Evolutionary conservation across 2,797 vertebrate genomes (phyloP).

Genomic region (Enteromius unitaeniatus): DNA sequence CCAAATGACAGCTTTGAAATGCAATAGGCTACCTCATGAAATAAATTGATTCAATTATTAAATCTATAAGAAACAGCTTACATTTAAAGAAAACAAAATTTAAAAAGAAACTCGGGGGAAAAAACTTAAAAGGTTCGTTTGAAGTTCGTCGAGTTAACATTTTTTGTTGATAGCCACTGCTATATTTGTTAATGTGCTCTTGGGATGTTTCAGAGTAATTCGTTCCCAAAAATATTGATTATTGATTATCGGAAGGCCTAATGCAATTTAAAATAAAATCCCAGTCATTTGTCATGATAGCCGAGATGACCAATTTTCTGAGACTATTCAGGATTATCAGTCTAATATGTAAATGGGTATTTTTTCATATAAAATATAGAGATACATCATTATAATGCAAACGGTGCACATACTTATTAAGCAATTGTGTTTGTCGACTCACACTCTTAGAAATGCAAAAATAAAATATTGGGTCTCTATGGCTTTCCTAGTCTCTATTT

Average conservation of each 20-base stretch:
- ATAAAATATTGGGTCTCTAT: conserved; percentile 72
- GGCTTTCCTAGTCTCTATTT: conserved; percentile 60
- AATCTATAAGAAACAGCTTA: background rate
- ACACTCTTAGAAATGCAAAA: conserved; percentile 64
- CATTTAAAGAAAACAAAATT: background rate
- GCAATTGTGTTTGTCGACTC: conserved; percentile 41
- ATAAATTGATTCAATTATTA: background rate
- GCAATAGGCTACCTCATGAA: too few relatives aligned
- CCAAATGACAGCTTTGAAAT: background rate
- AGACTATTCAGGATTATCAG: background rate
- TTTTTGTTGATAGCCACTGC: background rate
- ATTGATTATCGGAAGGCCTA: background rate
- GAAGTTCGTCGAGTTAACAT: background rate
- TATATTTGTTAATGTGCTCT: background rate
- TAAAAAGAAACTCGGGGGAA: background rate
- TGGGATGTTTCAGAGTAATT: background rate
- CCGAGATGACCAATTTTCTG: background rate
- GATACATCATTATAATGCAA: background rate
- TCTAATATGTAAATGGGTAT: background rate
- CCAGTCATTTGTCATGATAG: background rate
- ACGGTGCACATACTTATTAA: background rate
- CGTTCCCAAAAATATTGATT: background rate
- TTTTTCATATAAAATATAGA: background rate
- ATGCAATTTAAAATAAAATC: background rate
- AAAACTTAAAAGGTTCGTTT: background rate